Evolutionary conservation across 2,888 invertebrate species (phyloP).

Genomic region (Diplazon laetatorius): DNA sequence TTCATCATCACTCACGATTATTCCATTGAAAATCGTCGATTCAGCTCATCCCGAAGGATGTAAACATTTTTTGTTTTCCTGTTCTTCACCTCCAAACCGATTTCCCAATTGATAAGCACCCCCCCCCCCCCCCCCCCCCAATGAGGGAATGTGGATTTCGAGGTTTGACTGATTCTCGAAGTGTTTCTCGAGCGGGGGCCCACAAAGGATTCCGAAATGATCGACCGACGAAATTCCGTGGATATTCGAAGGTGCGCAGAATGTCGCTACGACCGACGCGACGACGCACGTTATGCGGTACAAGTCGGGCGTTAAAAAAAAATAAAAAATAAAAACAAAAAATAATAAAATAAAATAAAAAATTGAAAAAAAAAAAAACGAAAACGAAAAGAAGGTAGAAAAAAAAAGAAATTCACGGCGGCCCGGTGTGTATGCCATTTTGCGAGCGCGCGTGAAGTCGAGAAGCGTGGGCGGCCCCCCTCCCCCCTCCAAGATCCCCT

Average conservation of each 20-base stretch:
- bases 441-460: constrained; percentile 55
- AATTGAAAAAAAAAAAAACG: too few species aligned
- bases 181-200: constrained; percentile 38
- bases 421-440: background rate
- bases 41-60: background rate
- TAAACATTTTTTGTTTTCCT: background rate
- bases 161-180: constrained; percentile 39
- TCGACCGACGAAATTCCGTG: constrained; percentile 64
- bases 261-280: background rate
- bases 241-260: constrained; percentile 51
- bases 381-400: too few species aligned
- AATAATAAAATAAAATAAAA: too few species aligned
- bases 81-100: background rate
- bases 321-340: too few species aligned
- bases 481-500: too few species aligned
- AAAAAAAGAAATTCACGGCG: constrained; percentile 19
- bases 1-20: too few species aligned
- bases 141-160: constrained; percentile 19
- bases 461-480: constrained; percentile 80
- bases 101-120: background rate
- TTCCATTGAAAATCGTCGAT: background rate
- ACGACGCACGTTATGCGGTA: constrained; percentile 7
- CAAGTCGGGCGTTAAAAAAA: constrained; percentile 35
- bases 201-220: constrained; percentile 54
- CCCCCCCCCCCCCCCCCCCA: too few species aligned